These are phyloP conservation scores for Pheosia gnoma DNA, from an alignment of 2,888 invertebrate genomes.

Conservation along the genomic window DNA sequence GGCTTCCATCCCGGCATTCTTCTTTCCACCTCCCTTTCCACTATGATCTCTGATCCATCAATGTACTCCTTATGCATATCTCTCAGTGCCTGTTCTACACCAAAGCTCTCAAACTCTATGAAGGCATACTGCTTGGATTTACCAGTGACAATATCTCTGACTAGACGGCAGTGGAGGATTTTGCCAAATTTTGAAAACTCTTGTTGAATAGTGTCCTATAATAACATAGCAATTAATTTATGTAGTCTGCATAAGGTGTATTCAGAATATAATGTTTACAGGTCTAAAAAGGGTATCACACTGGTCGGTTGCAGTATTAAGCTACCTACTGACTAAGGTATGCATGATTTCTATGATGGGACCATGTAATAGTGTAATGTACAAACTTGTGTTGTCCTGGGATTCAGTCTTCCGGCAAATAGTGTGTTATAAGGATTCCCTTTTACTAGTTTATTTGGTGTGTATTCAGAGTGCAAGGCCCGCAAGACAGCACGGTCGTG, in stretches of 20 bases:
- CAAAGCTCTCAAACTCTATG: constrained; percentile 88
- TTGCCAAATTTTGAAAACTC: constrained; percentile 87
- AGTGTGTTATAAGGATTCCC: constrained; percentile 89
- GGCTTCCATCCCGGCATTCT: constrained; percentile 92
- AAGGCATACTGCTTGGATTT: constrained; percentile 93
- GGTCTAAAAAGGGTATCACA: too few relatives aligned
- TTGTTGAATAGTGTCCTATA: constrained; percentile 78
- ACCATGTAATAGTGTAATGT: too few relatives aligned
- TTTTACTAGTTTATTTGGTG: constrained; percentile 86
- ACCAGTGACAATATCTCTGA: constrained; percentile 93
- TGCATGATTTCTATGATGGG: too few relatives aligned
- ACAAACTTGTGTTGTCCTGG: constrained; percentile 85
- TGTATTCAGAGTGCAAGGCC: constrained; percentile 87
- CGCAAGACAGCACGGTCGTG: constrained; percentile 91
- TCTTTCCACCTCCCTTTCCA: constrained; percentile 90
- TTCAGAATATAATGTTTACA: too few relatives aligned
- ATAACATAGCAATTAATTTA: not conserved
- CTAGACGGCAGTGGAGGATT: constrained; percentile 85
- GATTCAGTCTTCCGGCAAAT: constrained; percentile 89
- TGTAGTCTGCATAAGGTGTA: not conserved
- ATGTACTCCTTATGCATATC: constrained; percentile 85
- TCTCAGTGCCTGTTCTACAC: constrained; percentile 85
- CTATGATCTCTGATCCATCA: constrained; percentile 87
- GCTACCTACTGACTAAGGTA: too few relatives aligned
- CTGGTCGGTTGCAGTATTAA: too few relatives aligned